phyloP scores from a whole-genome alignment of 2,113 vertebrate species.

The Oreotrochilus melanogaster region DNA sequence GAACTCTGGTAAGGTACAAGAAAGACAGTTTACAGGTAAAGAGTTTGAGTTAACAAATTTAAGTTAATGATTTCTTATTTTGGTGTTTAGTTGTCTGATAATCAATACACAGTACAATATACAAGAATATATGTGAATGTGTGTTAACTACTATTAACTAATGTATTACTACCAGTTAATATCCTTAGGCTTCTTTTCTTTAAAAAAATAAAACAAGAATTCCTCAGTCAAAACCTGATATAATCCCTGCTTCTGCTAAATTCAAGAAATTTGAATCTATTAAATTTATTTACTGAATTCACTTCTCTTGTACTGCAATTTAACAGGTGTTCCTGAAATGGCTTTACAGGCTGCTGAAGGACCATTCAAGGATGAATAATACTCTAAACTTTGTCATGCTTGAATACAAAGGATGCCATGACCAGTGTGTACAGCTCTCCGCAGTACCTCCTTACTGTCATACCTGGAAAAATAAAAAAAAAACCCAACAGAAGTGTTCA shows the following conservation, averaged over 20 bases:
- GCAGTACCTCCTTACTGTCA: background rate
- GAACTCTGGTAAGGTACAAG: background rate
- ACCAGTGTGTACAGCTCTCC: background rate
- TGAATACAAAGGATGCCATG: background rate
- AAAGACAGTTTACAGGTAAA: background rate
- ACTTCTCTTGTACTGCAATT: background rate
- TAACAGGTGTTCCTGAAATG: background rate
- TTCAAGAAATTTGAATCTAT: background rate
- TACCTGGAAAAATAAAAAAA: background rate
- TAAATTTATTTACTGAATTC: background rate
- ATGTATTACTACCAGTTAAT: background rate
- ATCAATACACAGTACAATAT: background rate
- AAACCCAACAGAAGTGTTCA: background rate
- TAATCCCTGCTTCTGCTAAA: background rate
- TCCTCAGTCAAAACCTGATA: background rate
- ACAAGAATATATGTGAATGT: background rate
- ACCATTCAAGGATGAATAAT: background rate
- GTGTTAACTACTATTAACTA: background rate
- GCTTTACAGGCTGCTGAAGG: background rate
- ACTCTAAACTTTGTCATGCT: background rate
- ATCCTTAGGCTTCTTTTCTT: background rate
- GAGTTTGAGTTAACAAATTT: background rate
- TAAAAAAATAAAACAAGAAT: background rate
- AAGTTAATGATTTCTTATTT: background rate
- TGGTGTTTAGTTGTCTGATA: background rate